Conservation (phyloP, 2,888 invertebrate species). For the Hydriomena furcata region DNA sequence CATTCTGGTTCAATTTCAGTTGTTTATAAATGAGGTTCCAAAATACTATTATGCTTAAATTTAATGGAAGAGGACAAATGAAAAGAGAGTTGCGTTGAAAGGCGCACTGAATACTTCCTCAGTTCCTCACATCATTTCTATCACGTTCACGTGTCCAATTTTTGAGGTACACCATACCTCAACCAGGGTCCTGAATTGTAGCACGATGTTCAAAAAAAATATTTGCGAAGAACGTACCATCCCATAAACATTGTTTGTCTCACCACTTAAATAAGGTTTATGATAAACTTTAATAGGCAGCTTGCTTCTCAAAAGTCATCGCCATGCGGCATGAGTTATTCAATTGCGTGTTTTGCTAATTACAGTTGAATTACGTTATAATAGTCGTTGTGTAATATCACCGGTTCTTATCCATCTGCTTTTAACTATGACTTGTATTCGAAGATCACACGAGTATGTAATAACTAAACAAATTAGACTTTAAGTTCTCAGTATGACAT, state of each 20-base stretch:
- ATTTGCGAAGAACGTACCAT: background rate
- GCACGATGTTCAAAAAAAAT: too few relatives aligned
- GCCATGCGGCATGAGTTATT: conserved; percentile 29
- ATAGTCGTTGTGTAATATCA: conserved; percentile 23
- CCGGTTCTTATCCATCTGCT: conserved; percentile 13
- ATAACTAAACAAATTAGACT: background rate
- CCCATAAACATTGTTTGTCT: background rate
- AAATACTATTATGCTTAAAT: too few relatives aligned
- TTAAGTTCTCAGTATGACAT: too few relatives aligned
- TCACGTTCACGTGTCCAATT: too few relatives aligned
- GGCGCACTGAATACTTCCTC: too few relatives aligned
- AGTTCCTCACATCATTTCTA: too few relatives aligned
- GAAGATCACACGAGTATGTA: background rate
- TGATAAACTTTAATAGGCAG: conserved; percentile 11
- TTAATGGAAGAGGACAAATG: too few relatives aligned
- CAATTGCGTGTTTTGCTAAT: conserved; percentile 40
- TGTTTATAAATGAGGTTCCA: too few relatives aligned
- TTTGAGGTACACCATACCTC: too few relatives aligned
- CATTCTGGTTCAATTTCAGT: too few relatives aligned
- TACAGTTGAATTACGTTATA: conserved; percentile 28
- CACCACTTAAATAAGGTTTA: background rate
- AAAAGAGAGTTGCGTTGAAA: too few relatives aligned
- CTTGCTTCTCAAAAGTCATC: conserved; percentile 12
- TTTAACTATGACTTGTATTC: conserved; percentile 1
- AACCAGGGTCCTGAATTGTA: too few relatives aligned